Evolutionary conservation across 92 coral and sea anemone genomes (phyloP), one percentile per base, ranked within the genome.

Genomic region (Epizoanthus illoricatus): DNA sequence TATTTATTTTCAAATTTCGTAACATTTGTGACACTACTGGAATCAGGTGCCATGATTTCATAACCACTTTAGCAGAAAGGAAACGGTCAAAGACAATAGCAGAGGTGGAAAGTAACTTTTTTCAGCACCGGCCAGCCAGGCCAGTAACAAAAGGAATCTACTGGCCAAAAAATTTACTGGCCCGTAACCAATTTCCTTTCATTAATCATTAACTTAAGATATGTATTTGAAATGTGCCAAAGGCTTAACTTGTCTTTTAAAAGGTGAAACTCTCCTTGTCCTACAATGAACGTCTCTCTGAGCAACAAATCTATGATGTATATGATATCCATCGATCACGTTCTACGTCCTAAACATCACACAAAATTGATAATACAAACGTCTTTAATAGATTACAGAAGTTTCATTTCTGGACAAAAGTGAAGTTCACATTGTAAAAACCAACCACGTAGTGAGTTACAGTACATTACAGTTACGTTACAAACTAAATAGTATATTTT

Each of bases 191-290:
- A 19, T 19, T 66, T 66, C 20, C 33, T 66, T 66, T 65, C 18
- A 66, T 66, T 66, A 66, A 66, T 10, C 71, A 47, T 66, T 19
- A 66, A 66, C 47, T 66, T 66, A 66, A 66, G 20, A 66, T 66
- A 66, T 66, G 71, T 20, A 66, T 66, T 66, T 66, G 6, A 15
- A 66, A 66, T 66, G 71, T 66, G 71, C 20, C 71, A 66, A 39
- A 66, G 40, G 19, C 20, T 19, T 19, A 66, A 66, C 71, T 68
- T 39, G 73, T 68, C 73, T 68, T 68, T 41, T 68, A 68, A 68
- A 68, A 68, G 73, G 73, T 68, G 42, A 68, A 41, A 52, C 72
- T 68, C 72, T 68, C 72, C 72, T 68, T 36, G 52, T 68, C 72
- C 72, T 52, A 33, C 23, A 68, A 68, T 68, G 72, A 68, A 68